phyloP scores from a whole-genome alignment of 2,888 invertebrate genomes.

The Drosophila kuntzei region DNA sequence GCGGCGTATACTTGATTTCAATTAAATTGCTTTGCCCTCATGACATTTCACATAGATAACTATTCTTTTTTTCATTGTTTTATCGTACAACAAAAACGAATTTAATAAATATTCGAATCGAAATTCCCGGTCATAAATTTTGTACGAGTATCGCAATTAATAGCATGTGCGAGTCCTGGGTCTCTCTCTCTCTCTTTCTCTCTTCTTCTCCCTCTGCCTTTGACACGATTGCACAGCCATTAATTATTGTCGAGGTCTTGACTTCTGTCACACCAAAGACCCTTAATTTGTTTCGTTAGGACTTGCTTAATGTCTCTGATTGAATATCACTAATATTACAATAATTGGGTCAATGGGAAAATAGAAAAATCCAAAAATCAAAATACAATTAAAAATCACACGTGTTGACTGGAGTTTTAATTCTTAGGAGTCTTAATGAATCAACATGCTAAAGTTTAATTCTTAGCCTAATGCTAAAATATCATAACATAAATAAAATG shows the following conservation, averaged over 20 bases:
- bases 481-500: too few relatives aligned
- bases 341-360: slow-evolving; percentile 12
- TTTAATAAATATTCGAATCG: slow-evolving; percentile 19
- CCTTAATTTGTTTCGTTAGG: slow-evolving; percentile 11
- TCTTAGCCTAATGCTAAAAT: too few relatives aligned
- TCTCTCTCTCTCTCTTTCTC: not conserved
- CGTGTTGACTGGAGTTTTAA: not conserved
- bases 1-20: slow-evolving; percentile 56
- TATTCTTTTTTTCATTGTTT: not conserved
- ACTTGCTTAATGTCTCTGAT: slow-evolving; percentile 29
- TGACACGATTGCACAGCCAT: slow-evolving; percentile 33
- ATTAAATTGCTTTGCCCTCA: slow-evolving; percentile 38
- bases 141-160: slow-evolving; percentile 41
- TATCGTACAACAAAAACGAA: not conserved
- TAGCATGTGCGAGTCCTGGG: slow-evolving; percentile 31
- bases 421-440: too few relatives aligned
- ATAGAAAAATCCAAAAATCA: not conserved
- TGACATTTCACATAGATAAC: not conserved
- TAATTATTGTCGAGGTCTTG: slow-evolving; percentile 43
- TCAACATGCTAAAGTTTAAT: too few relatives aligned
- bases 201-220: not conserved
- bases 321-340: slow-evolving; percentile 8
- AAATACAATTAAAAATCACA: not conserved
- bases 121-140: slow-evolving; percentile 23
- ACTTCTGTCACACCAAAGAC: slow-evolving; percentile 15